Conservation (phyloP, 2,797 vertebrate genomes). For the Pipistrellus pipistrellus region DNA sequence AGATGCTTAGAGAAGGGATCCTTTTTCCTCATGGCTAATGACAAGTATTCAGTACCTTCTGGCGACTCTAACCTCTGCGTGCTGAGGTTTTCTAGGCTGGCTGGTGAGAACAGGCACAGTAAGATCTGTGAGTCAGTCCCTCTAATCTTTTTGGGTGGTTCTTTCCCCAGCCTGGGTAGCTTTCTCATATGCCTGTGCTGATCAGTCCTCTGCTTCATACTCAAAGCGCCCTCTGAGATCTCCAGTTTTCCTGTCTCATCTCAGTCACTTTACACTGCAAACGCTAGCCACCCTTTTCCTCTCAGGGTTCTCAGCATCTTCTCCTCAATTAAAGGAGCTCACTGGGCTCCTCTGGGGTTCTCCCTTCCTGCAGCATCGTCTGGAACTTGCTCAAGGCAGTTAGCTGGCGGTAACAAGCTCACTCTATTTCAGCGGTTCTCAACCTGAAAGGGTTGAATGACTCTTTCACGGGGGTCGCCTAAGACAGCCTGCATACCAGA, state of each 20-base stretch:
- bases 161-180: neutral
- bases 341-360: neutral
- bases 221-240: neutral
- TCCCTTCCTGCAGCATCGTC: neutral
- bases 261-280: neutral
- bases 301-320: neutral
- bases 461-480: too few relatives aligned
- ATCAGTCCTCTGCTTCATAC: neutral
- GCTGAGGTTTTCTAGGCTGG: neutral
- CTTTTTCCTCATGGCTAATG: neutral
- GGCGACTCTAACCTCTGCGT: neutral
- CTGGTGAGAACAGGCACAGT: neutral
- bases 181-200: neutral
- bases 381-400: neutral
- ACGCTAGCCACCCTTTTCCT: neutral
- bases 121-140: neutral
- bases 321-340: neutral
- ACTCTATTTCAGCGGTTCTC: neutral
- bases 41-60: neutral
- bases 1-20: neutral
- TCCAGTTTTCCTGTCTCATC: neutral
- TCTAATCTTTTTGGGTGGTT: neutral
- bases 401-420: neutral
- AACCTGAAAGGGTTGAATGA: too few relatives aligned
- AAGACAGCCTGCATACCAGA: too few relatives aligned